Evolutionary conservation across 2,797 vertebrate genomes (phyloP), one percentile per base, ranked within the genome.

Genomic region (Novumbra hubbsi): DNA sequence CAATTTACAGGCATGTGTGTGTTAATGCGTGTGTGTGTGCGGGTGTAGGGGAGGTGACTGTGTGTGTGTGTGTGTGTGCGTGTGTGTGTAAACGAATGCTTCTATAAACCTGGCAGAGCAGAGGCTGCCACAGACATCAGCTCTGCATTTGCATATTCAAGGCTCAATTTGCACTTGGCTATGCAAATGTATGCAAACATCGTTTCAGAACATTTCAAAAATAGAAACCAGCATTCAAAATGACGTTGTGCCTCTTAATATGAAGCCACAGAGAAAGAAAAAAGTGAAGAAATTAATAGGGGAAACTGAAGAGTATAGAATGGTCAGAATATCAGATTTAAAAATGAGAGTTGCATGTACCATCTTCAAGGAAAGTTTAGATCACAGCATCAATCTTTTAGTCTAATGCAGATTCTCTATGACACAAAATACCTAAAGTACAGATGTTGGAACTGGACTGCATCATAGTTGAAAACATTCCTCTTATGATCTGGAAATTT

Each of bases 181-280:
- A 94, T 94, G 93, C 93, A 93, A 94, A 94, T 94, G 92, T 93
- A 94, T 94, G 92, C 93, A 94, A 94, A 94, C 92, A 94, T 93
- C 88, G 84, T 94, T 93, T 93, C 92, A 92, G 92, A 93, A 92
- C 92, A 93, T 93, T 92, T 93, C 92, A 93, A 94, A 93, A 94
- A 94, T 93, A 93, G 92, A 92, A 94, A 92, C 91, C 90, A 88
- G 90, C 89, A 92, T 93, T 93, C 90, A 91, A 91, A 91, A 92
- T 86, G 87, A 92, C 90, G 87, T 86, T 80, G 87, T 84, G 88
- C 91, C 89, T 88, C 90, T 93, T 93, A 93, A 92, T 92, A 93
- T 92, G 90, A 89, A 91, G 87, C 88, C 87, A 83, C 88, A 90
- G 81, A 84, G 80, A 82, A 75, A 76, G 41, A 69, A 79, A 80